Evolutionary conservation across 2,797 vertebrate species (phyloP).

Genomic region (Acipenser oxyrinchus): DNA sequence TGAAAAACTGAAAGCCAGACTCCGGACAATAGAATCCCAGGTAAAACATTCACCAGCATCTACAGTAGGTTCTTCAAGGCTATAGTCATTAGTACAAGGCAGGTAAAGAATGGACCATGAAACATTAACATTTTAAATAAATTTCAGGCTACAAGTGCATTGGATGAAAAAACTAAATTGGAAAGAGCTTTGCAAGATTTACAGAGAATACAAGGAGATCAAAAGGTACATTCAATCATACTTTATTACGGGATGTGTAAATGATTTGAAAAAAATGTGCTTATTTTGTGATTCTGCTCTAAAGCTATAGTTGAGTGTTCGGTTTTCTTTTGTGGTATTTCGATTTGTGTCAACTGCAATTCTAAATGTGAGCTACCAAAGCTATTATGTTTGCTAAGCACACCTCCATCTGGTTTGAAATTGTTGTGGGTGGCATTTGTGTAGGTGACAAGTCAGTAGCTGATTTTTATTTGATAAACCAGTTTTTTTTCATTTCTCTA

Average conservation of each 20-base stretch:
- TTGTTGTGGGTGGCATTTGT: no score
- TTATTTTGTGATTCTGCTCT: not conserved
- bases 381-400: no score
- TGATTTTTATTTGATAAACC: no score
- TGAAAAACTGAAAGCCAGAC: slow-evolving; percentile 75
- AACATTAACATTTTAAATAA: not conserved
- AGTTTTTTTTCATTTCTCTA: no score
- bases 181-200: slow-evolving; percentile 75
- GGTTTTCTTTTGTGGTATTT: slow-evolving; percentile 23
- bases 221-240: slow-evolving; percentile 60
- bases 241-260: not conserved
- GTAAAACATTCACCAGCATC: slow-evolving; percentile 39
- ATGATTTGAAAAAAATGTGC: not conserved
- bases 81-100: not conserved
- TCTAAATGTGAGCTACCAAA: no score
- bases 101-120: not conserved
- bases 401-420: no score
- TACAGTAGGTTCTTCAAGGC: no score
- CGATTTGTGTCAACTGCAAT: no score
- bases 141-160: slow-evolving; percentile 69
- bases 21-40: slow-evolving; percentile 82
- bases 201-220: slow-evolving; percentile 67
- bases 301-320: slow-evolving; percentile 10
- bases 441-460: no score
- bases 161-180: slow-evolving; percentile 78